Evolutionary conservation across 2,113 vertebrate species (phyloP), one percentile per base, ranked within the genome.

Genomic region (Shinisaurus crocodilurus): DNA sequence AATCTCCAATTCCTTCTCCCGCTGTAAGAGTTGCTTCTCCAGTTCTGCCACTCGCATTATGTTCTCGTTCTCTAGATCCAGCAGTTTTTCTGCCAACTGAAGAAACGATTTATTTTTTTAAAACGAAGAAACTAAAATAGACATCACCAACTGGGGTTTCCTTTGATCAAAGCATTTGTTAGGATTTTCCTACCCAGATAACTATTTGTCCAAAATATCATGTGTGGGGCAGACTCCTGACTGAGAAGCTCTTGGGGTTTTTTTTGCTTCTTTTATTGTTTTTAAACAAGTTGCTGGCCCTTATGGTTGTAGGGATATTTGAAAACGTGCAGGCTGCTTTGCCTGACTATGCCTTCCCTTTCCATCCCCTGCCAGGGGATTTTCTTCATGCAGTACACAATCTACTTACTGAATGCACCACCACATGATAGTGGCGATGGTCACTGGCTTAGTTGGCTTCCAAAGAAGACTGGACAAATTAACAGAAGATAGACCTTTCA

Each of bases 41-140:
- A 99, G 96, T 82, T 99, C 99, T 0, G 99, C 99, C 82, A 99
- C 99, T 88, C 98, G 98, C 99, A 98, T 99, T 97, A 99, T 98
- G 83, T 98, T 99, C 95, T 99, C 99, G 89, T 99, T 99, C 96
- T 99, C 99, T 91, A 99, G 96, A 93, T 99, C 99, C 96, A 99
- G 97, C 90, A 99, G 98, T 97, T 99, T 99, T 96, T 99, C 99
- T 0, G 98, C 98, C 91, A 99, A 98, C 99, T 98, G 91, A 15
- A 12, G 37, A 69, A 50, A 18, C 65, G 82, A 65, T 69, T 2
- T 63, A 54, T 15, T 54, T 54, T 54, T 54, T 20, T 20, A 23
- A 60, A 60, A 60, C 16, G 25, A 45, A 32, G 5, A 75, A 12
- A 83, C 43, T 29, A 85, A 27, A 69, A 80, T 2, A 69, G n/a